phyloP scores from a whole-genome alignment of 2,888 invertebrate species.

The Machimus rusticus region DNA sequence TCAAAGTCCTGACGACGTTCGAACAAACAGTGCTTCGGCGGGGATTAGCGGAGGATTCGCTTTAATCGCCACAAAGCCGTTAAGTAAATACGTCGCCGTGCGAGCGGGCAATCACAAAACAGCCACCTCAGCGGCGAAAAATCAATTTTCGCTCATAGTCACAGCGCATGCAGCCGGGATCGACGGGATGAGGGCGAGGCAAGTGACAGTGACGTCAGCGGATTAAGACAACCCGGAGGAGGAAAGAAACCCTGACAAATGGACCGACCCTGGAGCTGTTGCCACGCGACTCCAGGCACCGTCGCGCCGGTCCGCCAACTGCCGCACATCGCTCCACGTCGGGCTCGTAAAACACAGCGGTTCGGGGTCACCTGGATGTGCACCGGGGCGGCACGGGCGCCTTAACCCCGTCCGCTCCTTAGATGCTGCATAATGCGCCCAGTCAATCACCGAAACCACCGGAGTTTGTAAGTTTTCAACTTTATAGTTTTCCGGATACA shows the following conservation, averaged over 20 bases:
- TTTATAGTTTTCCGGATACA: slow-evolving; percentile 24
- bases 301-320: no score
- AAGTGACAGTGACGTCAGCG: background rate
- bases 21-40: background rate
- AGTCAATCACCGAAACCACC: slow-evolving; percentile 10
- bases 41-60: background rate
- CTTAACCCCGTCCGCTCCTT: background rate
- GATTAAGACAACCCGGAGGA: background rate
- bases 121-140: background rate
- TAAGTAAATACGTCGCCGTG: background rate
- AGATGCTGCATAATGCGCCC: background rate
- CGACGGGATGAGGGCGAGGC: background rate
- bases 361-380: background rate
- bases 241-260: background rate
- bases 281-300: background rate
- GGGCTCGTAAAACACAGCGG: background rate
- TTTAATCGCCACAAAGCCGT: background rate
- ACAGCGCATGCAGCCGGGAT: background rate
- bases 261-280: background rate
- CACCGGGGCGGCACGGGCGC: background rate
- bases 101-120: background rate
- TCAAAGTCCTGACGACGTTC: background rate
- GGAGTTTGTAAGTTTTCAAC: slow-evolving; percentile 8
- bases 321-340: background rate
- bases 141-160: background rate